A percentile compares a stretch with the other conserved stretches of the same genome.
Conservation (phyloP, 2,797 vertebrate genomes). For the Limnodromus scolopaceus region DNA sequence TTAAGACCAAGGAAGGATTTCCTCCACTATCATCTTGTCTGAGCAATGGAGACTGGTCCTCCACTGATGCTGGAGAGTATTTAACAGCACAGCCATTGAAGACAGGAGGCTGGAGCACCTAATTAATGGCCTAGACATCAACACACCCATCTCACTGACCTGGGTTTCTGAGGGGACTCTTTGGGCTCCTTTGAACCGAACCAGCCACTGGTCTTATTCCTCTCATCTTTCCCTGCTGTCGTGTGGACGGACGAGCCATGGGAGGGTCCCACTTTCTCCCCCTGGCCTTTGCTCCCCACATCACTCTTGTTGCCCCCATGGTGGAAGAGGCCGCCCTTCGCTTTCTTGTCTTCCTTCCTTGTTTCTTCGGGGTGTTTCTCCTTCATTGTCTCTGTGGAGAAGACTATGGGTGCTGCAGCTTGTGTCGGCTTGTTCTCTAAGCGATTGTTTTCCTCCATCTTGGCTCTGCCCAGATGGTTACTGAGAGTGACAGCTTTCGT, state of each 20-base stretch:
- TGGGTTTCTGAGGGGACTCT: slow-evolving; percentile 85
- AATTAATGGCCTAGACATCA: rapidly evolving
- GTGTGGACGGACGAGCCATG: slow-evolving; percentile 29
- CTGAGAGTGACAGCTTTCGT: slow-evolving; percentile 62
- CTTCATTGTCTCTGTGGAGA: slow-evolving; percentile 49
- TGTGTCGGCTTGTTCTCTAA: slow-evolving; percentile 66
- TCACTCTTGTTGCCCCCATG: slow-evolving; percentile 80
- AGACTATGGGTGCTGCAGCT: slow-evolving; percentile 41
- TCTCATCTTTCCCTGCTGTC: slow-evolving; percentile 75
- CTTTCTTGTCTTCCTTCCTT: slow-evolving; percentile 77
- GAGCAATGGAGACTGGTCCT: not conserved
- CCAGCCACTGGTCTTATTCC: slow-evolving; percentile 82
- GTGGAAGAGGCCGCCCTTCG: slow-evolving; percentile 83
- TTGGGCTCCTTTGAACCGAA: slow-evolving; percentile 88
- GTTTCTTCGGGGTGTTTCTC: slow-evolving; percentile 54
- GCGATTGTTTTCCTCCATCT: slow-evolving; percentile 19
- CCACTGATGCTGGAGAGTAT: not conserved
- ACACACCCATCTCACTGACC: slow-evolving; percentile 79
- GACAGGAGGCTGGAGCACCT: not conserved
- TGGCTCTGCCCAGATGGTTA: slow-evolving; percentile 69
- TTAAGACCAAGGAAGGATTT: not conserved
- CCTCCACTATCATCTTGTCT: rapidly evolving
- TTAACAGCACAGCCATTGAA: rapidly evolving
- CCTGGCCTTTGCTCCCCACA: slow-evolving; percentile 66
- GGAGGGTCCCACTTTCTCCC: slow-evolving; percentile 53